Conservation (phyloP, 2,797 vertebrate genomes). For the Clangula hyemalis region DNA sequence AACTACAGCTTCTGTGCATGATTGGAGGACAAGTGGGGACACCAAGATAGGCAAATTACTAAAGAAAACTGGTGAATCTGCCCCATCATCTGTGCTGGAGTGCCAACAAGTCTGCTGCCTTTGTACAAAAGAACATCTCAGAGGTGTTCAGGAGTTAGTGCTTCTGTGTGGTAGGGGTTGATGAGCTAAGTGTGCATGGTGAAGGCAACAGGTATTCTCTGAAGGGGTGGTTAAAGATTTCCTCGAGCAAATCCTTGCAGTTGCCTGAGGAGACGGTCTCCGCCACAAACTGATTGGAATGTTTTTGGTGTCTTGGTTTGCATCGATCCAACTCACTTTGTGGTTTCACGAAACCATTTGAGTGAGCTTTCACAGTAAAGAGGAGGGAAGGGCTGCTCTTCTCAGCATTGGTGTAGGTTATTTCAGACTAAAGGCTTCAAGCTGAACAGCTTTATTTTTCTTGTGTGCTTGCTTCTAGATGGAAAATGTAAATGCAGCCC, state of each 20-base stretch:
- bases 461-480: neutral
- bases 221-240: neutral
- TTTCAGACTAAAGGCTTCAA: neutral
- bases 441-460: neutral
- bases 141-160: neutral
- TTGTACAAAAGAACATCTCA: neutral
- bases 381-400: neutral
- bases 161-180: neutral
- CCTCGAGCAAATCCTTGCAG: neutral
- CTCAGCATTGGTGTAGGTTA: neutral
- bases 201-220: neutral
- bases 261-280: neutral
- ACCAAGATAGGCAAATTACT: neutral
- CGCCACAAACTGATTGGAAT: rapidly evolving
- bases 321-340: neutral
- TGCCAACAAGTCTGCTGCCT: neutral
- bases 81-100: neutral
- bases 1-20: rapidly evolving
- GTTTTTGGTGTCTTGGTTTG: neutral
- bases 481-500: neutral
- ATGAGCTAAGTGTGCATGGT: rapidly evolving
- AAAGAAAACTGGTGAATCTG: neutral
- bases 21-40: neutral
- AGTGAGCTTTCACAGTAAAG: rapidly evolving
- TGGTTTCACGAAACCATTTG: neutral